Evolutionary conservation across 2,113 vertebrate species (phyloP).

Genomic region (Oophaga pumilio): DNA sequence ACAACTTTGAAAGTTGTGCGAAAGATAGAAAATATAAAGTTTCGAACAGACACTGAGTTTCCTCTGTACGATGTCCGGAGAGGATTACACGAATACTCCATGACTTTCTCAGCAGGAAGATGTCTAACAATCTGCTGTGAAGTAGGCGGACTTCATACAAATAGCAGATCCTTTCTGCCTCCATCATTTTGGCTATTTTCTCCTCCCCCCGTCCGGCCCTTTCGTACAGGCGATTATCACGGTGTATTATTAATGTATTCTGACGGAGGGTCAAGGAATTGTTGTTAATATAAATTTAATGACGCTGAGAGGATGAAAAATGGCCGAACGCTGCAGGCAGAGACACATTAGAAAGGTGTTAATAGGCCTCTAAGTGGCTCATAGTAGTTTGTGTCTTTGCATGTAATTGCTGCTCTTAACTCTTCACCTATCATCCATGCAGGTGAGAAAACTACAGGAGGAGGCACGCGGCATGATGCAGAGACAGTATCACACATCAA

Average conservation of each 20-base stretch:
- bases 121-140: too few species aligned
- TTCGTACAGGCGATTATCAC: slow-evolving; percentile 16
- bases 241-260: slow-evolving; percentile 51
- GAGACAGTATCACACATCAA: background rate
- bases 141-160: background rate
- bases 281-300: slow-evolving; percentile 75
- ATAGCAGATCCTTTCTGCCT: background rate
- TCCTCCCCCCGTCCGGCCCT: background rate
- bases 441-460: background rate
- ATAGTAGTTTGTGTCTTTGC: slow-evolving; percentile 71
- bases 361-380: slow-evolving; percentile 76
- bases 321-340: slow-evolving; percentile 71
- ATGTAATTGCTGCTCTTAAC: slow-evolving; percentile 66
- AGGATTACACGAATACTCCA: too few species aligned
- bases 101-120: too few species aligned
- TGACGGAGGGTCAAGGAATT: slow-evolving; percentile 63
- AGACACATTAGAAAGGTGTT: slow-evolving; percentile 76
- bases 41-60: too few species aligned
- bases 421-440: slow-evolving; percentile 70
- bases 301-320: slow-evolving; percentile 73
- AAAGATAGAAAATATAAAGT: too few species aligned
- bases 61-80: too few species aligned
- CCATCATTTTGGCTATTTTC: background rate
- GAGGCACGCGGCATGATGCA: background rate
- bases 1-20: too few species aligned